These are phyloP conservation scores for Andrena bicolor DNA, from an alignment of 2,888 invertebrate genomes.

Conservation along the genomic window DNA sequence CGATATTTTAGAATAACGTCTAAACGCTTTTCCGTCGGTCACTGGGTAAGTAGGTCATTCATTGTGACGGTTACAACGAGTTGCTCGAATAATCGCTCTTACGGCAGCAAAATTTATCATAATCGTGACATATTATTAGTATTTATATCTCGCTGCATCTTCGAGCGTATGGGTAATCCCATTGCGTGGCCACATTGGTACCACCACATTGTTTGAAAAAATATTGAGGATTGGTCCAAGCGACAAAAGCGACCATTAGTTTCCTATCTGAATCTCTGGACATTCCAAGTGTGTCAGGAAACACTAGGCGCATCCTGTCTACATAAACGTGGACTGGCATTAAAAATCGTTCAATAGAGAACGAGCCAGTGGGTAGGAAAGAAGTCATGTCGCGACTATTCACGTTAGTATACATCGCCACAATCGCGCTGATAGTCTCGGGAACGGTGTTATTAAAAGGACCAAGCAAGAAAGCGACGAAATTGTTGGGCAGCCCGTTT, in stretches of 20 bases:
- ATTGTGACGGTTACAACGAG: conserved; percentile 46
- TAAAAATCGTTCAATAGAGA: conserved; percentile 71
- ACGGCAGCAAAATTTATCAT: background rate
- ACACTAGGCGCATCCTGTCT: conserved; percentile 70
- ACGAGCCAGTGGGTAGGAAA: conserved; percentile 43
- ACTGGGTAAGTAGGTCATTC: conserved; percentile 56
- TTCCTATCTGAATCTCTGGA: conserved; percentile 55
- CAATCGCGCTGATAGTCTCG: conserved; percentile 11
- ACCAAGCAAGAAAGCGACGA: background rate
- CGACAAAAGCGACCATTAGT: conserved; percentile 49
- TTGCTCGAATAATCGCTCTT: conserved; percentile 23
- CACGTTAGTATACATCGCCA: conserved; percentile 3
- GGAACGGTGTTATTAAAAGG: conserved; percentile 7
- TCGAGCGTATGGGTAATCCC: background rate
- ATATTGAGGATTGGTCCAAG: conserved; percentile 26
- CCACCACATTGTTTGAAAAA: conserved; percentile 28
- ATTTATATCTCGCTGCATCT: conserved; percentile 11
- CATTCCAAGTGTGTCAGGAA: conserved; percentile 58
- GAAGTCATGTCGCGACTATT: conserved; percentile 57
- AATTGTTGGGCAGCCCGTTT: background rate
- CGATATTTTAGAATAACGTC: conserved; percentile 3
- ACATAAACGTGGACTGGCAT: conserved; percentile 65
- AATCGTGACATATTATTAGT: background rate
- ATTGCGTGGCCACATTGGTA: background rate
- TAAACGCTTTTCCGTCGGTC: conserved; percentile 5